phyloP scores from a whole-genome alignment of 2,113 vertebrate genomes.

The Crotalus horridus region DNA sequence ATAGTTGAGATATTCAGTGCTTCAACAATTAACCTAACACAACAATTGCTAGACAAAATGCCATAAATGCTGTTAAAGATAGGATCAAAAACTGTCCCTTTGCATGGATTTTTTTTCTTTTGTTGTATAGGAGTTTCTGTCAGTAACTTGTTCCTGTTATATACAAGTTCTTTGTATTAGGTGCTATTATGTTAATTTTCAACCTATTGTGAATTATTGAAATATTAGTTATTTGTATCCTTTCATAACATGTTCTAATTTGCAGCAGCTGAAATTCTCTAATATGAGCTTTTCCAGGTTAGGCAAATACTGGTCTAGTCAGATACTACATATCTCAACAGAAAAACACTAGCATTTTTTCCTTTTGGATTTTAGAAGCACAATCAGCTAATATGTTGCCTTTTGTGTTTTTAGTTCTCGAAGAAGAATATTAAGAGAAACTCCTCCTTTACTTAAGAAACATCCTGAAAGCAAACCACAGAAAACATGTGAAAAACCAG shows the following conservation, averaged over 20 bases:
- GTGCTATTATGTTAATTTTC: not conserved
- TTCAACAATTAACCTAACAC: not conserved
- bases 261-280: not conserved
- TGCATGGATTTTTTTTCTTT: not conserved
- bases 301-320: not conserved
- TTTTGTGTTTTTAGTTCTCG: constrained; percentile 57
- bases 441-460: fast-evolving
- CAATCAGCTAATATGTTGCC: not conserved
- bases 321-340: not conserved
- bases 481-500: too few species aligned
- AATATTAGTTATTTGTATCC: not conserved
- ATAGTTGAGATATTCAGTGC: not conserved
- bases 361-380: not conserved
- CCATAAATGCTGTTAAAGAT: not conserved
- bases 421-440: constrained; percentile 63
- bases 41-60: not conserved
- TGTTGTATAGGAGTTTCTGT: not conserved
- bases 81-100: not conserved
- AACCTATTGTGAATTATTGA: not conserved
- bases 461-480: fast-evolving
- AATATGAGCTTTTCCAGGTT: not conserved
- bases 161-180: not conserved
- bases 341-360: not conserved
- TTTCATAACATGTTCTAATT: not conserved
- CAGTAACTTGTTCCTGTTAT: not conserved